Evolutionary conservation across 2,113 vertebrate species (phyloP), one percentile per base, ranked within the genome.

Genomic region (Phylloscopus trochiloides): DNA sequence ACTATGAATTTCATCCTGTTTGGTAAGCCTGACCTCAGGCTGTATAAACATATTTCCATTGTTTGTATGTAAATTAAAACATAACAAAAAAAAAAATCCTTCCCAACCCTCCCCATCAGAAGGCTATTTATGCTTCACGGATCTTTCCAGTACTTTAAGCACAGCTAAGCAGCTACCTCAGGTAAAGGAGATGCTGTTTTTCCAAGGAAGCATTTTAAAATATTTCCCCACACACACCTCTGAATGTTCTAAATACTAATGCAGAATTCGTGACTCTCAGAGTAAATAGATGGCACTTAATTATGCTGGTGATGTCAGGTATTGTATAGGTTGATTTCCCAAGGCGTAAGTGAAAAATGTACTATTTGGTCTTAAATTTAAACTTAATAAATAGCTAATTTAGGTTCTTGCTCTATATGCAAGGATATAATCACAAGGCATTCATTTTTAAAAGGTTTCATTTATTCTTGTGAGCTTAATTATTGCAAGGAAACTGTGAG

Each of bases 391-490:
- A 99, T 99, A 99, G 99, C 99, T 99, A 99, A 99, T 99, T 99
- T 99, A 99, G 98, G 98, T 99, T 98, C 98, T 98, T 98, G 98
- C 98, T 98, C 98, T 98, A 97, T 98, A 98, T 98, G 98, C 98
- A 99, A 99, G 98, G 99, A 99, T 99, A 99, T 99, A 99, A 99
- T 99, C 98, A 98, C 98, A 98, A 99, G 98, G 98, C 99, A 99
- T 99, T 99, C 98, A 98, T 99, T 99, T 98, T 99, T 99, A 98
- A 98, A 98, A 98, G 97, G 98, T 99, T 99, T 99, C 99, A 99
- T 99, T 99, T 99, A 99, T 99, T 99, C 99, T 99, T 98, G 98
- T 98, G 98, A 99, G 99, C 99, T 99, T 99, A 99, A 99, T 99
- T 99, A 99, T 99, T 99, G 99, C 98, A 96, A 98, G 98, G 99